Evolutionary conservation across 2,797 vertebrate genomes (phyloP).

Genomic region (Erpetoichthys calabaricus): DNA sequence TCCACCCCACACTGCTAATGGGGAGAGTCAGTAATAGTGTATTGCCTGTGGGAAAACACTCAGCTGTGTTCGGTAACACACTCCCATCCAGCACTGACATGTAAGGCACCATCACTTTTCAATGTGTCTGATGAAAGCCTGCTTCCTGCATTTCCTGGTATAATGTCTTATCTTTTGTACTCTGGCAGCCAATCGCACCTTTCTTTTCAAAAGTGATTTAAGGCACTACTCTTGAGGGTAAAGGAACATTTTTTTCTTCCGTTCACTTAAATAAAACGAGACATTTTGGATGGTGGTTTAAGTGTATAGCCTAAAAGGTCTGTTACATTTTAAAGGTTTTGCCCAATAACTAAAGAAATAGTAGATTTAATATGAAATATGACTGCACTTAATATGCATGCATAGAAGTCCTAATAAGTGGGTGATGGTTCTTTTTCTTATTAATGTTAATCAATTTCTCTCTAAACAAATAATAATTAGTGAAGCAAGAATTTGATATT

Average conservation of each 20-base stretch:
- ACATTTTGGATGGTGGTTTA: no score
- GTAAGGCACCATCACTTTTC: slow-evolving; percentile 33
- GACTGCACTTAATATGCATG: no score
- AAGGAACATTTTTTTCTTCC: slow-evolving; percentile 13
- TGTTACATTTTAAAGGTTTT: no score
- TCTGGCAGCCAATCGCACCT: slow-evolving; percentile 35
- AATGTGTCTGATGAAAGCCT: slow-evolving; percentile 44
- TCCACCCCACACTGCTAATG: slow-evolving; percentile 61
- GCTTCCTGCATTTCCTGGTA: slow-evolving; percentile 32
- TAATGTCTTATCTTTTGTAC: slow-evolving; percentile 34
- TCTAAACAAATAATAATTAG: no score
- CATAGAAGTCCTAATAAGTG: no score
- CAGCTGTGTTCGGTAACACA: slow-evolving; percentile 29
- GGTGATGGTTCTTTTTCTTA: no score
- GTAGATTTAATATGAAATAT: no score
- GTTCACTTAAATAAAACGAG: no score
- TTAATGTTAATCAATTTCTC: no score
- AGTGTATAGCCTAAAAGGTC: no score
- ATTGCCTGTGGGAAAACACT: slow-evolving; percentile 57
- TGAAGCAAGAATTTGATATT: no score
- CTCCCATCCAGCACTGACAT: slow-evolving; percentile 38
- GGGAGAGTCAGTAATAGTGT: slow-evolving; percentile 62
- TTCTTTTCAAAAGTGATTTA: slow-evolving; percentile 27
- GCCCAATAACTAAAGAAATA: no score
- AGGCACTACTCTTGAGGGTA: slow-evolving; percentile 20